Evolutionary conservation across 2,113 vertebrate genomes (phyloP), one percentile per base, ranked within the genome.

Genomic region (Protomyctophum bolini): DNA sequence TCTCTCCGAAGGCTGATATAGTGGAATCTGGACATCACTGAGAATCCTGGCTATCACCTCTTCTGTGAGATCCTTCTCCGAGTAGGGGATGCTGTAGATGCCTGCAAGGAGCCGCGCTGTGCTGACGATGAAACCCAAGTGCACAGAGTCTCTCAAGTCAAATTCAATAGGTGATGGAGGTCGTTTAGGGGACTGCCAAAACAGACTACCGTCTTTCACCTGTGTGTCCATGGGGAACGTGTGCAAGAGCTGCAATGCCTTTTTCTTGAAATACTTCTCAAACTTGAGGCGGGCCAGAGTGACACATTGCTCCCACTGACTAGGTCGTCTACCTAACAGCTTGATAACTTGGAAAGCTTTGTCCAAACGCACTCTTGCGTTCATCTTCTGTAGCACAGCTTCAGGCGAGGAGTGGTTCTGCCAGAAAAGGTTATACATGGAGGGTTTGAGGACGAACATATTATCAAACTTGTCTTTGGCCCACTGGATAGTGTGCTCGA

Each of bases 401-500:
- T 98, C 93, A 81, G 93, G 92, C 0, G 97, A 96, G 0, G 77
- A 65, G 72, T 98, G 94, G 0, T 89, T 95, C 87, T 98, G 95
- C 98, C 98, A 99, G 89, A 99, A 99, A 12, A 94, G 94, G 90
- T 95, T 98, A 90, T 94, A 99, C 80, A 98, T 85, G 1, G 95
- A 96, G 80, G 98, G 97, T 73, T 98, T 99, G 82, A 98, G 95
- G 66, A 92, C 92, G 92, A 97, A 99, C 0, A 94, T 93, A 85
- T 95, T 99, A 91, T 99, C 97, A 92, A 98, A 99, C 98, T 99
- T 99, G 90, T 99, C 98, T 91, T 97, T 95, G 70, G 98, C 96
- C 98, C 98, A 99, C 49, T 99, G 98, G 89, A 99, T 99, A 0
- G 97, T 98, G 85, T 99, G 98, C 75, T 99, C 98, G 68, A 98